These are phyloP conservation scores for Amblyraja radiata DNA, from an alignment of 2,797 vertebrate genomes.

Conservation along the genomic window DNA sequence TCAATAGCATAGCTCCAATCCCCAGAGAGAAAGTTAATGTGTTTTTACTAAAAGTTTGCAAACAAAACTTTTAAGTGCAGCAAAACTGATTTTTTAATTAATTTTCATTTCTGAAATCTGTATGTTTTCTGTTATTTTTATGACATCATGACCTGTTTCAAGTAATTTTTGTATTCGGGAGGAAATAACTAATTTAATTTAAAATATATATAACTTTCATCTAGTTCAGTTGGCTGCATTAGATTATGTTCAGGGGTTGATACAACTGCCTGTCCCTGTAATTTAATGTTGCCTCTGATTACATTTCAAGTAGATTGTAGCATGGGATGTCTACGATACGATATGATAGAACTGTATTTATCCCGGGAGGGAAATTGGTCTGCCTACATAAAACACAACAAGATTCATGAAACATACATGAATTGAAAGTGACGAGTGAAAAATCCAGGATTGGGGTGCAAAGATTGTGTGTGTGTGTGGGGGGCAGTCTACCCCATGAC, in stretches of 20 bases:
- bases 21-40: neutral
- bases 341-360: too few species aligned
- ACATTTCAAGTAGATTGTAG: neutral
- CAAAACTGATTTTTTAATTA: neutral
- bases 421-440: too few species aligned
- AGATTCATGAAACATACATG: too few species aligned
- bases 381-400: too few species aligned
- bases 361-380: too few species aligned
- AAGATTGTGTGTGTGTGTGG: too few species aligned
- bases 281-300: neutral
- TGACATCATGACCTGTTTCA: neutral
- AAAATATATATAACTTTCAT: neutral
- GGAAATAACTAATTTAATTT: neutral
- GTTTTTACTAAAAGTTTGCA: neutral
- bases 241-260: neutral
- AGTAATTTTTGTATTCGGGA: neutral
- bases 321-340: too few species aligned
- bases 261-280: neutral
- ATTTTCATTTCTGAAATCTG: neutral
- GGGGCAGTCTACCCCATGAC: too few species aligned
- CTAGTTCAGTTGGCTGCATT: neutral
- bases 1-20: neutral
- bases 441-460: too few species aligned
- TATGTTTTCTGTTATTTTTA: neutral
- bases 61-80: neutral